These are phyloP conservation scores for Calycopis cecrops DNA, from an alignment of 1,140 invertebrate genomes.

Conservation along the genomic window DNA sequence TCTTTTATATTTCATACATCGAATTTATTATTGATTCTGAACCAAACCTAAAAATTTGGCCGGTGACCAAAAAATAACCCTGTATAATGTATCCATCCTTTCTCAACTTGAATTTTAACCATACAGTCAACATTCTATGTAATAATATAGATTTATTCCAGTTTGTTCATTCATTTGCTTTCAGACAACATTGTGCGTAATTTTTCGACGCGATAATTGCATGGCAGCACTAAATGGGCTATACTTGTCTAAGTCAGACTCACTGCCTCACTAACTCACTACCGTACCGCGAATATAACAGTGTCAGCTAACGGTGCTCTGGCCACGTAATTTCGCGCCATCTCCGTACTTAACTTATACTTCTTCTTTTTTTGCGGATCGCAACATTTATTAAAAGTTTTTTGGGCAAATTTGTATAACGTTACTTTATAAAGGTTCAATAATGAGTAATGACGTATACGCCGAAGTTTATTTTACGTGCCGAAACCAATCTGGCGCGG, in stretches of 20 bases:
- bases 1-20: too few relatives aligned
- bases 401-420: conserved; percentile 2
- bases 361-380: not conserved
- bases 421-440: conserved; percentile 5
- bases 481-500: conserved; percentile 2
- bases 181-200: too few relatives aligned
- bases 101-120: too few relatives aligned
- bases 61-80: too few relatives aligned
- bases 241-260: not conserved
- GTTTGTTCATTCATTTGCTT: too few relatives aligned
- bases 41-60: too few relatives aligned
- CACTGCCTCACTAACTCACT: conserved; percentile 7
- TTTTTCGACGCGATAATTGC: not conserved
- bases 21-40: too few relatives aligned
- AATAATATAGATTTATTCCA: too few relatives aligned
- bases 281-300: conserved; percentile 5
- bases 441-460: not conserved
- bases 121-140: too few relatives aligned
- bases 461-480: not conserved
- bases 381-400: not conserved
- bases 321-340: conserved; percentile 2
- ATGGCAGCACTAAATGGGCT: not conserved
- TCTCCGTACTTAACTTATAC: not conserved
- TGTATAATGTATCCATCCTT: too few relatives aligned
- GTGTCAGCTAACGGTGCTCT: conserved; percentile 6